Base-by-base conservation (phyloP, 2,888 invertebrate genomes). In the Rosalia funebris region DNA sequence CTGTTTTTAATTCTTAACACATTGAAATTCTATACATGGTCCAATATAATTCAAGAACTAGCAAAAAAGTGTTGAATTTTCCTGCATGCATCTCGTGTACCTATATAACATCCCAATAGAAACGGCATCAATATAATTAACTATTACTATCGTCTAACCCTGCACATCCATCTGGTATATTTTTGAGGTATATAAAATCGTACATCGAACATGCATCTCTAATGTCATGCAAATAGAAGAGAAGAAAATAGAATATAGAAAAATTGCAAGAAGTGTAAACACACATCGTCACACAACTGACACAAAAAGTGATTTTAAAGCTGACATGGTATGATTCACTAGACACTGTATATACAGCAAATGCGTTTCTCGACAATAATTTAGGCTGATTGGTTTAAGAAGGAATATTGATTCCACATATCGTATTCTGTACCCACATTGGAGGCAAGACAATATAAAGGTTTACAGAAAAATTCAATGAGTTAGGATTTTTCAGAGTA, bases 241-340 rank as follows among this genome's bases (percentile, higher is more conserved):
- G 74, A 74, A 74, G 73, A 76, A 74, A 76, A 70, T 72, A 76
- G 71, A 75, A 70, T 70, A 65, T 72, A 73, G 69, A 72, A 70
- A 72, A 70, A 69, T 77, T 77, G 77, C 77, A 77, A 70, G 68
- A 73, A 70, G 72, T 73, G 71, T 70, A 69, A 71, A 73, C 71
- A 68, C 69, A 73, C 70, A 76, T 66, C 72, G 69, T 72, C 69
- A 74, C 72, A 75, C 71, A 74, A 74, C 71, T 71, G 71, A 68
- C 74, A 75, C 73, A 73, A 72, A 72, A 73, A 73, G 73, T 73
- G 73, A 70, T 65, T 57, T 54, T 55, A 54, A 56, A 61, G 61
- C 61, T 53, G 55, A 52, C 25, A 42, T 37, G 50, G 31, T 45
- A 53, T 57, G 41, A 60, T 56, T 39, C 14, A 53, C 25, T 50